Conservation (phyloP, 1,140 invertebrate species). For the Eupristina koningsbergeri region DNA sequence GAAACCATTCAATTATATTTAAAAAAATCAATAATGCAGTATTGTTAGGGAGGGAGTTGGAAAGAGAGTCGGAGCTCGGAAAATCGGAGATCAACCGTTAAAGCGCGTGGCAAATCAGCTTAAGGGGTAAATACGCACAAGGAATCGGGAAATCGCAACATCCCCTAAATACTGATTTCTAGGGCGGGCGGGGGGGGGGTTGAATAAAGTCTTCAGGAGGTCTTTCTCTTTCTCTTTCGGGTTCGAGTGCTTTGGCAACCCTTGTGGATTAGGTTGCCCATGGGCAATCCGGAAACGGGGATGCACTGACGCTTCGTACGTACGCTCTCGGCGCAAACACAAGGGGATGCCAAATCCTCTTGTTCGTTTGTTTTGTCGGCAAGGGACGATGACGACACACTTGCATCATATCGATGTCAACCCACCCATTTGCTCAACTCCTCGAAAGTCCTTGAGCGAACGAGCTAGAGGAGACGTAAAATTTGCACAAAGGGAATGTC, state of each 20-base stretch:
- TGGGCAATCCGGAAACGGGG: neutral
- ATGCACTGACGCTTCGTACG: neutral
- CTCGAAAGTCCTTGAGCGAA: neutral
- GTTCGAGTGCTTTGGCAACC: no score
- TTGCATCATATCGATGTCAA: neutral
- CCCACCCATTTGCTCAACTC: neutral
- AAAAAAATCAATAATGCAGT: neutral
- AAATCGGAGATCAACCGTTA: neutral
- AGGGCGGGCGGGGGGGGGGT: neutral
- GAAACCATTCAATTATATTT: neutral
- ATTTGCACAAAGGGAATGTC: neutral
- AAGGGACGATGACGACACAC: neutral
- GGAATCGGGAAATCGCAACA: slow-evolving; percentile 24
- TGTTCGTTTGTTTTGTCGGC: neutral
- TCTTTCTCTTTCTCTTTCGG: slow-evolving; percentile 35
- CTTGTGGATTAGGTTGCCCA: neutral
- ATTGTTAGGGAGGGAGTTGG: no score
- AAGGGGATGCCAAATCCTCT: neutral
- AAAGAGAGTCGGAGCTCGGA: no score
- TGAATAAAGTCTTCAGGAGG: slow-evolving; percentile 23
- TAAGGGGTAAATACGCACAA: slow-evolving; percentile 14
- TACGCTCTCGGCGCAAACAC: neutral
- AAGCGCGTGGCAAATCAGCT: neutral
- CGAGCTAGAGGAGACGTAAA: neutral
- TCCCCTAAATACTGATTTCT: slow-evolving; percentile 28